These are phyloP conservation scores for Eupsilia transversa DNA, from an alignment of 2,888 invertebrate species.

Conservation along the genomic window DNA sequence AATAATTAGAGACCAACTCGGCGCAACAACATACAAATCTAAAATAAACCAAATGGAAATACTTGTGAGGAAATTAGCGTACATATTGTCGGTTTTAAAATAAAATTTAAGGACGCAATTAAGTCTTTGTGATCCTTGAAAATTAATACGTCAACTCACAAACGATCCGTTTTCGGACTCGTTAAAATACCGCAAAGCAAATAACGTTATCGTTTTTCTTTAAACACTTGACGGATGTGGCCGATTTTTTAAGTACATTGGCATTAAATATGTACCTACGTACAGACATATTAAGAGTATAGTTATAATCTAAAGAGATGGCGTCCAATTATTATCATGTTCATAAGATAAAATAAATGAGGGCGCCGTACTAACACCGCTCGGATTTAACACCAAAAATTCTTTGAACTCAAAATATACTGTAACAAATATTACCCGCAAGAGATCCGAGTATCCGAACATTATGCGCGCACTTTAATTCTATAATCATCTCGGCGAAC, in stretches of 20 bases:
- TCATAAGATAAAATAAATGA: slow-evolving; percentile 72
- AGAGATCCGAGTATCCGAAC: slow-evolving; percentile 72
- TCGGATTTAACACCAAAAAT: slow-evolving; percentile 75
- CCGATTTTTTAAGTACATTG: slow-evolving; percentile 70
- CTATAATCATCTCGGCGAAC: slow-evolving; percentile 76
- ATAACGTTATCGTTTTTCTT: slow-evolving; percentile 75
- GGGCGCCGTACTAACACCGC: slow-evolving; percentile 63
- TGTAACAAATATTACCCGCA: slow-evolving; percentile 73
- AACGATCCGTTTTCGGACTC: slow-evolving; percentile 79
- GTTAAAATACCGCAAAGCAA: slow-evolving; percentile 84
- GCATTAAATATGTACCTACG: slow-evolving; percentile 66
- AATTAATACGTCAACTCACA: slow-evolving; percentile 83
- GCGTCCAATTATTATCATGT: slow-evolving; percentile 72
- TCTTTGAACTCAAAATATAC: slow-evolving; percentile 78
- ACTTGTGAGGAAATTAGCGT: slow-evolving; percentile 72
- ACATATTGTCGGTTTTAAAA: slow-evolving; percentile 86
- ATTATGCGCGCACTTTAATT: slow-evolving; percentile 74
- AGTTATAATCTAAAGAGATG: slow-evolving; percentile 60
- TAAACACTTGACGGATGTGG: slow-evolving; percentile 70
- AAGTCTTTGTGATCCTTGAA: slow-evolving; percentile 85
- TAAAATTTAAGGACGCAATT: slow-evolving; percentile 87
- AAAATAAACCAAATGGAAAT: slow-evolving; percentile 76
- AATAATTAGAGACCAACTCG: slow-evolving; percentile 82
- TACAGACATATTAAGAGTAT: slow-evolving; percentile 39
- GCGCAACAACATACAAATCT: slow-evolving; percentile 73